phyloP scores from a whole-genome alignment of 2,113 vertebrate genomes.

The Lagopus leucura region DNA sequence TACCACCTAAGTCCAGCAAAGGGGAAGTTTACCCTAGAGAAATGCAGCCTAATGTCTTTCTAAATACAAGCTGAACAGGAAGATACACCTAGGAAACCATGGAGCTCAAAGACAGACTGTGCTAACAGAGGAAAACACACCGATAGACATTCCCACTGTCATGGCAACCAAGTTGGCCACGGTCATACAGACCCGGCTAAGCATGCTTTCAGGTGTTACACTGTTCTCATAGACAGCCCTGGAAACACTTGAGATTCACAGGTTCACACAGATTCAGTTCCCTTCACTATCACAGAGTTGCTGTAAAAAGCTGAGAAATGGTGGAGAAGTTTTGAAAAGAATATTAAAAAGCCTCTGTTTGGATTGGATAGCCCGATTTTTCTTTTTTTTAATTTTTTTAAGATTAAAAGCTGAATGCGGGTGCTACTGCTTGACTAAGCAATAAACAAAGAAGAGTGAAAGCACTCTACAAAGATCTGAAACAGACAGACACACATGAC shows the following conservation, averaged over 20 bases:
- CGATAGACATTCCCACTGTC: neutral
- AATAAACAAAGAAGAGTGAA: neutral
- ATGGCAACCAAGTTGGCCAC: neutral
- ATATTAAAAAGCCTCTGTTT: neutral
- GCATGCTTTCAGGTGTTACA: neutral
- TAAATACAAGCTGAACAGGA: neutral
- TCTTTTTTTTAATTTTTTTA: neutral
- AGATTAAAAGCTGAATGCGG: neutral
- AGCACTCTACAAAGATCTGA: neutral
- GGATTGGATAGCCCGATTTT: neutral
- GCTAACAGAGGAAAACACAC: neutral
- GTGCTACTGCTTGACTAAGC: neutral
- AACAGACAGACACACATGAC: neutral
- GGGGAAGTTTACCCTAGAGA: neutral
- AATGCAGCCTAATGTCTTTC: neutral
- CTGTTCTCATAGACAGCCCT: neutral
- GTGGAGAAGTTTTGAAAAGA: neutral
- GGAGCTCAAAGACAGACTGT: neutral
- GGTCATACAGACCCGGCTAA: neutral
- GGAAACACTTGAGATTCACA: neutral
- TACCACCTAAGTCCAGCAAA: neutral
- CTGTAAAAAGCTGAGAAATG: neutral
- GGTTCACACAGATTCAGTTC: neutral
- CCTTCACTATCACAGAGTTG: accelerated
- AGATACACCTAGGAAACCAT: neutral